Conservation (phyloP, 2,797 vertebrate genomes). For the Cheirogaleus major region DNA sequence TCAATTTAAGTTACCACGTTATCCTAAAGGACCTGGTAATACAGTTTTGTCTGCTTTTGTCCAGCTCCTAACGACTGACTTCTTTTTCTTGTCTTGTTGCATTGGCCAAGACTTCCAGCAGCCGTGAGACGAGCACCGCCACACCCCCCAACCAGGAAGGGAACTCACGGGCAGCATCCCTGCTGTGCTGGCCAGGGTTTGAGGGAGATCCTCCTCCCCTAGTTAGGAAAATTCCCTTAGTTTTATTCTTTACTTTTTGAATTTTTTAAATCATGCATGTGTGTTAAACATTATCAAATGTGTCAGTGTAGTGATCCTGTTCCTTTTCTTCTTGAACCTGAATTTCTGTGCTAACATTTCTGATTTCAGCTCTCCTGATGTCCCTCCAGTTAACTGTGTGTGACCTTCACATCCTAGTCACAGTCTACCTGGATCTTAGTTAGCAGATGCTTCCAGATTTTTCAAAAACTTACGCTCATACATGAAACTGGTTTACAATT, state of each 20-base stretch:
- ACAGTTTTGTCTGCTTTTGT: neutral
- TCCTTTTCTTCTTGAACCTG: neutral
- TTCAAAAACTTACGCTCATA: neutral
- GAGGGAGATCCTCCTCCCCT: neutral
- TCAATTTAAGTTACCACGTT: rapidly evolving
- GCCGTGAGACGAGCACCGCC: rapidly evolving
- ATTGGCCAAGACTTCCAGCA: neutral
- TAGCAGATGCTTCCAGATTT: neutral
- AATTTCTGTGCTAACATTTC: neutral
- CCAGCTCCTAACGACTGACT: neutral
- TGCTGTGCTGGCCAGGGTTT: rapidly evolving
- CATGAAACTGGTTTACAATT: neutral
- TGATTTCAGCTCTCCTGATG: neutral
- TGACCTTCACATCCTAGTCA: neutral
- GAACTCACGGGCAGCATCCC: rapidly evolving
- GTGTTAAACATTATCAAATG: neutral
- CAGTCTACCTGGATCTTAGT: neutral
- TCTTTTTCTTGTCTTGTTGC: neutral
- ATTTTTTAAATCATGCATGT: neutral
- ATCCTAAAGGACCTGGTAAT: neutral
- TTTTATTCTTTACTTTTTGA: neutral
- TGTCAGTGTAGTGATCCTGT: neutral
- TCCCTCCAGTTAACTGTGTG: no score
- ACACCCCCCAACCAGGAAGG: rapidly evolving
- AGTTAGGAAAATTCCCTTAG: neutral